Base-by-base conservation (phyloP, 1,140 invertebrate species). In the Diabrotica virgifera region DNA sequence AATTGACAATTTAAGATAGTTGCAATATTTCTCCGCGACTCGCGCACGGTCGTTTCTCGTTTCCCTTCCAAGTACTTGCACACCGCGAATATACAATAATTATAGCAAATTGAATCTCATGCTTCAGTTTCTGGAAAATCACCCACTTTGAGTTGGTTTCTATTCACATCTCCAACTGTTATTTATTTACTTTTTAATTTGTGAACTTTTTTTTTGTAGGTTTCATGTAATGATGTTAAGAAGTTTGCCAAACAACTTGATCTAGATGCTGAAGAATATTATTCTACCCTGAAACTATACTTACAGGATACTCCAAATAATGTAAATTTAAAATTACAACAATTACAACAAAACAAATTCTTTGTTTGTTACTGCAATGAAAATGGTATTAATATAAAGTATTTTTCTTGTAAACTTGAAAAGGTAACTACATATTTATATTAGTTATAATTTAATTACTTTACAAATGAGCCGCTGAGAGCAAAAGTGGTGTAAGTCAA, bases 181-280 rank as follows among this genome's bases (percentile, higher is more conserved):
- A 14, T n/a, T 24, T 55, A 55, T 55, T 13, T 12, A 52, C n/a
- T 14, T 52, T n/a, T 8, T 52, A 52, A 55, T 55, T 55, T 55
- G 24, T 24, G 0, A 55, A 24, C 10, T 13, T 13, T 55, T 50
- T 2, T 12, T 55, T 55, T 5, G n/a, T 24, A 55, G 53, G 53
- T 55, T 5, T 10, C 10, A 14, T 10, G 14, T 24, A 35, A 55
- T 24, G 10, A 55, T 24, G 24, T 55, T 10, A 8, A 24, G 10
- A 7, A 13, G 5, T 55, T 55, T 24, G 53, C 53, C 6, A 6
- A 55, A 8, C 14, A 55, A n/a, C 8, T 55, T 11, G 53, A 55
- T 2, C 11, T 55, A 13, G 0, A 55, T 14, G n/a, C 7, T 36
- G 36, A 10, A 7, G 53, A 55, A 14, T 55, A 55, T 55, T 55